Percentiles rank a stretch among this genome's conserved stretches.
Conservation (phyloP, 2,797 vertebrate genomes). For the Myotis daubentonii region DNA sequence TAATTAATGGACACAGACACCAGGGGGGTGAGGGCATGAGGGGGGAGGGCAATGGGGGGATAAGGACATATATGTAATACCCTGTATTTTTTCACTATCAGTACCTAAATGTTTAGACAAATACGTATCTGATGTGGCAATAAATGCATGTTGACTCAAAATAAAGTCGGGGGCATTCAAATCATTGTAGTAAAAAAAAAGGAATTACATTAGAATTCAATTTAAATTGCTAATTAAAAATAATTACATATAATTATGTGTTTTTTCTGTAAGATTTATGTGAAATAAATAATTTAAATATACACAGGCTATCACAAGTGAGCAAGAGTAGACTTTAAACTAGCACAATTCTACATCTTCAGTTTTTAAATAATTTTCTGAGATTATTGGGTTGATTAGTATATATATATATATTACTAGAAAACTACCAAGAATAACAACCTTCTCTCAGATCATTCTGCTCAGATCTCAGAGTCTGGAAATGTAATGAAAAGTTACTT, state of each 20-base stretch:
- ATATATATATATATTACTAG: not conserved
- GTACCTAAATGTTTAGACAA: not conserved
- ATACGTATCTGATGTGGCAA: not conserved
- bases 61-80: not conserved
- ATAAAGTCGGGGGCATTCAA: not conserved
- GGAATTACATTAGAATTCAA: not conserved
- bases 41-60: too few relatives aligned
- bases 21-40: too few relatives aligned
- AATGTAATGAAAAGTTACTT: not conserved
- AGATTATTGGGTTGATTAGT: not conserved
- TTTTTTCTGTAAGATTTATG: not conserved
- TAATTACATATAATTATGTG: not conserved
- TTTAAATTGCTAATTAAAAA: not conserved
- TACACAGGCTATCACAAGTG: not conserved
- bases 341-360: not conserved
- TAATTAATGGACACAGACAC: too few relatives aligned
- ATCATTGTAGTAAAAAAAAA: not conserved
- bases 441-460: conserved; percentile 6
- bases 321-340: not conserved
- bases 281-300: conserved; percentile 8
- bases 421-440: not conserved
- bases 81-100: not conserved
- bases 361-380: conserved; percentile 8
- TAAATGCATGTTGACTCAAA: not conserved
- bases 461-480: not conserved